Conservation (phyloP, 2,113 vertebrate genomes). For the Callocephalon fimbriatum region DNA sequence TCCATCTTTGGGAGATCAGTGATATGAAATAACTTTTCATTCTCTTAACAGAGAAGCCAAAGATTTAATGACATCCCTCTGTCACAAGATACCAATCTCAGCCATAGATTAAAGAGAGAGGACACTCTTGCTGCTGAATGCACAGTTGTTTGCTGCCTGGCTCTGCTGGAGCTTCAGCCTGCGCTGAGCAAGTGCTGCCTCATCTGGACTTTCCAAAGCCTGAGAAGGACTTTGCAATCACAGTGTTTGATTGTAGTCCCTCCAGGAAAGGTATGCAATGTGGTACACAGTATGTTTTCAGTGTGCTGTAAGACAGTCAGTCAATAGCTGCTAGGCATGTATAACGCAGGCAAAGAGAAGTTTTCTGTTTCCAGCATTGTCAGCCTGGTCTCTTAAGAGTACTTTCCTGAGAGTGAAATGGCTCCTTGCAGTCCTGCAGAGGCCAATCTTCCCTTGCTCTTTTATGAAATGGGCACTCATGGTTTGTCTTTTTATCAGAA, state of each 20-base stretch:
- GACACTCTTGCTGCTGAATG: neutral
- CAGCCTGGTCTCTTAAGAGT: neutral
- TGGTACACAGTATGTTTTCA: neutral
- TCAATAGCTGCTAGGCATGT: neutral
- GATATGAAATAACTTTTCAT: neutral
- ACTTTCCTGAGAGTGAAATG: neutral
- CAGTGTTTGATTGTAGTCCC: neutral
- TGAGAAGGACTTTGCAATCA: neutral
- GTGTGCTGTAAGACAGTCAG: neutral
- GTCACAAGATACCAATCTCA: neutral
- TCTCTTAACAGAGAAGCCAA: neutral
- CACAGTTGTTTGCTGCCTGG: accelerated
- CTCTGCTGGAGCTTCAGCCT: neutral
- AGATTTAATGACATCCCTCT: neutral
- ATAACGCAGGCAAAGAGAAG: neutral
- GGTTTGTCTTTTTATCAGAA: neutral
- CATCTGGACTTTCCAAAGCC: neutral
- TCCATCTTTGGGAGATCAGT: neutral
- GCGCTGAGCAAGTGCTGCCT: accelerated
- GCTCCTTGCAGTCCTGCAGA: neutral
- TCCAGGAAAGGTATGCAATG: neutral
- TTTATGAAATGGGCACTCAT: neutral
- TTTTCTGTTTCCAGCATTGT: neutral
- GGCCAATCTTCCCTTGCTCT: neutral
- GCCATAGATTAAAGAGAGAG: neutral